Conservation (phyloP, 1,140 invertebrate genomes). For the Camponotus vicinus region DNA sequence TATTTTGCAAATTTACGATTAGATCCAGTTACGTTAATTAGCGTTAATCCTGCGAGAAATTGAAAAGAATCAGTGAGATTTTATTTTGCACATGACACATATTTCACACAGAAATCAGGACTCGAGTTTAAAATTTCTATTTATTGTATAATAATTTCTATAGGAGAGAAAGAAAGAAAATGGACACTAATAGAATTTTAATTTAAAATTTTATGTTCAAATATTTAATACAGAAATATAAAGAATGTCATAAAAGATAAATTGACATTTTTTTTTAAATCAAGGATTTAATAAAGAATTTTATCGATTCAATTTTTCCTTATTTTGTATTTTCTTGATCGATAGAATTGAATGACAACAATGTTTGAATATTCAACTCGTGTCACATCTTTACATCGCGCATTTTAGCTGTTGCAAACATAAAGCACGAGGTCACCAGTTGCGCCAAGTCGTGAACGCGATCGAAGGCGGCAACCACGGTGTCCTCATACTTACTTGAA, state of each 20-base stretch:
- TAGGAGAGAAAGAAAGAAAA: not conserved
- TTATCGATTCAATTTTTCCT: not conserved
- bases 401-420: not conserved
- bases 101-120: not conserved
- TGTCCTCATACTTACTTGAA: conserved; percentile 9
- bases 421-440: conserved; percentile 42
- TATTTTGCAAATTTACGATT: not conserved
- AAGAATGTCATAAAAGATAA: not conserved
- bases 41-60: not conserved
- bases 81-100: not conserved
- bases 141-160: not conserved
- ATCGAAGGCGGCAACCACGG: conserved; percentile 12
- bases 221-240: not conserved
- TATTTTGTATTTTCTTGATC: not conserved
- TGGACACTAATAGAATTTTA: not conserved
- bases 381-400: not conserved
- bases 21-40: conserved; percentile 40
- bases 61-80: not conserved
- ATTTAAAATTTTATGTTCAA: not conserved
- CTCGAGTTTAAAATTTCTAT: not conserved
- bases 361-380: not conserved
- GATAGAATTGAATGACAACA: not conserved
- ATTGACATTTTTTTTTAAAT: not conserved
- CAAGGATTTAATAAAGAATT: not conserved
- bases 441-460: conserved; percentile 36